A percentile compares a stretch with the other conserved stretches of the same genome.
phyloP scores from a whole-genome alignment of 2,797 vertebrate species.

The Emydoidea blandingii region DNA sequence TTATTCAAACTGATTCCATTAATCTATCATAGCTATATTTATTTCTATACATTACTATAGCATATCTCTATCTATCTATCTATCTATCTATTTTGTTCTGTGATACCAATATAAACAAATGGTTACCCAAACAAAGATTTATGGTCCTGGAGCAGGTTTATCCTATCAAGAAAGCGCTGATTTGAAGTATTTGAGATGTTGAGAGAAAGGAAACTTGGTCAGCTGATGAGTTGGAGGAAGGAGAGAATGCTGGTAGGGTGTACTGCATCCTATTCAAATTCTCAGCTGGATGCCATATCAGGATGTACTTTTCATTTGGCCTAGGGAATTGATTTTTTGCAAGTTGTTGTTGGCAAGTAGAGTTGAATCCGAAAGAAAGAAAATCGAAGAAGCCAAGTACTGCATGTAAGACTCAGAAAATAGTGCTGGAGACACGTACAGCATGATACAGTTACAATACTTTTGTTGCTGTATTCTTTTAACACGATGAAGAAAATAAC shows the following conservation, averaged over 20 bases:
- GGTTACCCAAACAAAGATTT: slow-evolving; percentile 39
- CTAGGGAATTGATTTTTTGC: slow-evolving; percentile 13
- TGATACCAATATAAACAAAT: slow-evolving; percentile 22
- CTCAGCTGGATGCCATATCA: slow-evolving; percentile 60
- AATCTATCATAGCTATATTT: neutral
- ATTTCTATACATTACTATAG: too few relatives aligned
- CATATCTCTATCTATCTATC: neutral
- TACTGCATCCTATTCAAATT: slow-evolving; percentile 64
- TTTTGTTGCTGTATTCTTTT: slow-evolving; percentile 30
- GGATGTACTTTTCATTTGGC: slow-evolving; percentile 61
- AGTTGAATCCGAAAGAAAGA: slow-evolving; percentile 52
- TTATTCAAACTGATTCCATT: neutral
- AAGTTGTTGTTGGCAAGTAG: slow-evolving; percentile 69
- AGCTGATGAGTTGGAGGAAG: slow-evolving; percentile 59
- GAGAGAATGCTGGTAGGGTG: slow-evolving; percentile 50
- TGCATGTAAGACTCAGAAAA: slow-evolving; percentile 57
- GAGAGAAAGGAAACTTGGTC: slow-evolving; percentile 51
- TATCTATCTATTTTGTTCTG: neutral
- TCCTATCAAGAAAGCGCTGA: slow-evolving; percentile 37
- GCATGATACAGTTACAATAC: neutral
- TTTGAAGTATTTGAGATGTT: slow-evolving; percentile 32
- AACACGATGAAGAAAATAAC: slow-evolving; percentile 34
- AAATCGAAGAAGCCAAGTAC: slow-evolving; percentile 69
- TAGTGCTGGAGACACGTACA: slow-evolving; percentile 53
- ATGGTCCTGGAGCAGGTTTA: slow-evolving; percentile 1